phyloP scores from a whole-genome alignment of 2,888 invertebrate genomes.

The Tenthredo distinguenda region DNA sequence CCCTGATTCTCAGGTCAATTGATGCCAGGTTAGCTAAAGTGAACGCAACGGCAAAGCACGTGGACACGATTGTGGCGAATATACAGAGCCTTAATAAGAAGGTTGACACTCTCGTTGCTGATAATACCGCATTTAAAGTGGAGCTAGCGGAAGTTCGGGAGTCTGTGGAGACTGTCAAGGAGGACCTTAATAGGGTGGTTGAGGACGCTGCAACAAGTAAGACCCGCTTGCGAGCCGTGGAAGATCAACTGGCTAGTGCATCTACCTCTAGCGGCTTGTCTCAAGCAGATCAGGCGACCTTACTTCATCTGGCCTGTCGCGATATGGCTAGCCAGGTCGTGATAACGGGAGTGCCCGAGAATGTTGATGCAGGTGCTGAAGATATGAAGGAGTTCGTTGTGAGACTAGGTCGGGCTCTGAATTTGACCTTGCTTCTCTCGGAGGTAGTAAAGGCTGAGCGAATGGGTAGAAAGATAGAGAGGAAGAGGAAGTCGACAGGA shows the following conservation, averaged over 20 bases:
- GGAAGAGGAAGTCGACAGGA: neutral
- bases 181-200: neutral
- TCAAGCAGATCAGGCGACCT: constrained; percentile 3
- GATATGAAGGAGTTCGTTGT: neutral
- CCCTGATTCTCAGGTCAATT: neutral
- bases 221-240: neutral
- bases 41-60: neutral
- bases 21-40: neutral
- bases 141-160: neutral
- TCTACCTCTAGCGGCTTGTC: neutral
- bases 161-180: neutral
- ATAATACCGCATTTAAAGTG: neutral
- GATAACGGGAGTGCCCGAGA: neutral
- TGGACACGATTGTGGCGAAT: neutral
- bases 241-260: neutral
- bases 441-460: neutral
- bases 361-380: neutral
- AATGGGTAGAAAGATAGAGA: neutral
- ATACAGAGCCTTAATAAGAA: neutral
- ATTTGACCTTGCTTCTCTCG: neutral
- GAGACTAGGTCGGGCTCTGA: neutral
- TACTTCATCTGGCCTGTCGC: constrained; percentile 27
- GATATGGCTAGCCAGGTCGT: neutral
- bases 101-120: neutral
- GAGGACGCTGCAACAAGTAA: neutral